Evolutionary conservation across 2,888 invertebrate genomes (phyloP), one percentile per base, ranked within the genome.

Genomic region (Mantis religiosa): DNA sequence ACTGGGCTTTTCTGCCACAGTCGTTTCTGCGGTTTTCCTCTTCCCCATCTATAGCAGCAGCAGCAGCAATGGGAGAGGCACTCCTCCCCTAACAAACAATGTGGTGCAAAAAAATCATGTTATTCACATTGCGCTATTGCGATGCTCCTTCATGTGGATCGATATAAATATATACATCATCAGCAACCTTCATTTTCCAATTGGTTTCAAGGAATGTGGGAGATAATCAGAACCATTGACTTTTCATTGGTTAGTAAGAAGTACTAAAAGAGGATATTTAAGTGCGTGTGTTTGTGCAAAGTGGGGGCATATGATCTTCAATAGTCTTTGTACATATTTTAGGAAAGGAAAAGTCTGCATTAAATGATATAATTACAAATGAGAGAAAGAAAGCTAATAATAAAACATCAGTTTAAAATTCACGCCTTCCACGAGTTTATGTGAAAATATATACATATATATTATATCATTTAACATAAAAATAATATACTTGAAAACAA

Each of bases 361-460:
- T 28, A 84, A 84, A 84, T 86, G 9, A 81, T 71, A 87, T 88
- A 84, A 84, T 84, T 88, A 88, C 54, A 88, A 84, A 88, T 88
- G 34, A 88, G 71, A 88, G 25, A 88, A 83, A 84, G 47, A 47
- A 41, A 47, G 34, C 83, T 87, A 89, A 82, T 84, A 89, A 84
- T 83, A 83, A 89, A 87, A 87, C 87, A 87, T 87, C 82, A 82
- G 41, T 87, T 87, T 87, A 87, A 85, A 87, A 87, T 87, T 87
- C 89, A 89, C 87, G 89, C 89, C 89, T 89, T 89, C 89, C 89
- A 89, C 85, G 88, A 84, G 54, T 89, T 88, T 89, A 84, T 87
- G 89, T 89, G 89, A 89, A 89, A 88, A 89, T 89, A 87, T 87
- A 87, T 87, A 71, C 34, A 82, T 34, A 88, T 85, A 88, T 82